Evolutionary conservation across 1,140 invertebrate genomes (phyloP).

Genomic region (Pollicipes pollicipes): DNA sequence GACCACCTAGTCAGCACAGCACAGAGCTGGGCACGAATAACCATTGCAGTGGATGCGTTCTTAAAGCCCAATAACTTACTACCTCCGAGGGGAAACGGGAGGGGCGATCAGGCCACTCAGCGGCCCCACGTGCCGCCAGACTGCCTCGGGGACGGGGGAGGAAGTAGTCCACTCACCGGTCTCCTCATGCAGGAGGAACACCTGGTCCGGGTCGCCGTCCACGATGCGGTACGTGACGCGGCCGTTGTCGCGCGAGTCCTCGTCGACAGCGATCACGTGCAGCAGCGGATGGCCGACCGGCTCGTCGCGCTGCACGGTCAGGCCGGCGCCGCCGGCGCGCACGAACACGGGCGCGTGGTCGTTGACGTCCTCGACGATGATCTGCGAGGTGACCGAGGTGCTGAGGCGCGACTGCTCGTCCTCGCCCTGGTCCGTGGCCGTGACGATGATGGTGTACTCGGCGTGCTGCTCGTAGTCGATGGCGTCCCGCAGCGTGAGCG

Average conservation of each 20-base stretch:
- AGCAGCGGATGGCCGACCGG: conserved; percentile 43
- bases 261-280: conserved; percentile 66
- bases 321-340: conserved; percentile 29
- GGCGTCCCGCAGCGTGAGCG: conserved; percentile 44
- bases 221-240: conserved; percentile 63
- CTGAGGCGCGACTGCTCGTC: conserved; percentile 37
- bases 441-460: conserved; percentile 62
- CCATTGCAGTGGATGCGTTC: no score
- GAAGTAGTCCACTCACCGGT: conserved; percentile 43
- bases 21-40: no score
- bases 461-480: conserved; percentile 65
- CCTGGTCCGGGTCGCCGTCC: conserved; percentile 40
- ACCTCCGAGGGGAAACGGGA: no score
- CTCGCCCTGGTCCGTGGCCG: conserved; percentile 58
- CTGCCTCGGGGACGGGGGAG: no score
- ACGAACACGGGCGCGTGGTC: conserved; percentile 71
- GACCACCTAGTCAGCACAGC: no score
- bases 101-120: no score
- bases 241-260: conserved; percentile 68
- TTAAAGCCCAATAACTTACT: no score
- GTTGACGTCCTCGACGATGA: conserved; percentile 68
- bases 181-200: conserved; percentile 58
- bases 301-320: conserved; percentile 32
- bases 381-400: conserved; percentile 57
- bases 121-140: no score